Evolutionary conservation across 2,797 vertebrate genomes (phyloP).

Genomic region (Hephaestus fuliginosus): DNA sequence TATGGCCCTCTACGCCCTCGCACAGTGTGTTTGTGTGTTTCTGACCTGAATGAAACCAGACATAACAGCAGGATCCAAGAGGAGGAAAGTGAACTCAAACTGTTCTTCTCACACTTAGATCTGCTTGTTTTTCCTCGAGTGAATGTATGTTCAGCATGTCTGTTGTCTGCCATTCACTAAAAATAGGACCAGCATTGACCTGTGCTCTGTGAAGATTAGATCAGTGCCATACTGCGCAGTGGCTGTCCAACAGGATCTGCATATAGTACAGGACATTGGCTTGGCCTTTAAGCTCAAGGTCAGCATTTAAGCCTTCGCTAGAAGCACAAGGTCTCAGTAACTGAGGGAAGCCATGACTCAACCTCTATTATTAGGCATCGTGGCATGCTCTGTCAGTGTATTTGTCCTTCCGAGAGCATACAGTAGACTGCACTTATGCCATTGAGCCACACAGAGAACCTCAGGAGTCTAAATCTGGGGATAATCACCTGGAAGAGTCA

Average conservation of each 20-base stretch:
- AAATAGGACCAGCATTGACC: conserved; percentile 46
- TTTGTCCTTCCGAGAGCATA: conserved; percentile 35
- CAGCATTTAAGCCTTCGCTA: conserved; percentile 68
- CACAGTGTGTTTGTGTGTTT: conserved; percentile 32
- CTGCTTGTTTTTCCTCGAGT: conserved; percentile 10
- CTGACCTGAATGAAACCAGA: conserved; percentile 70
- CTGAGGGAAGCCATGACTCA: conserved; percentile 55
- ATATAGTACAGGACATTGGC: conserved; percentile 69
- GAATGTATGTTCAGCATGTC: conserved; percentile 10
- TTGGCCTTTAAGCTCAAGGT: conserved; percentile 77
- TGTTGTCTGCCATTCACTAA: conserved; percentile 31
- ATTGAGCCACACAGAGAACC: conserved; percentile 46
- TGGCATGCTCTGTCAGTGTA: conserved; percentile 31
- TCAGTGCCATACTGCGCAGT: conserved; percentile 28
- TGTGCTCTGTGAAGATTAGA: conserved; percentile 62
- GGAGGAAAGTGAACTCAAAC: conserved; percentile 15
- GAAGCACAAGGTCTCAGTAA: conserved; percentile 47
- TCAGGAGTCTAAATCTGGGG: conserved; percentile 67
- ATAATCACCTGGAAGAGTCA: conserved; percentile 76
- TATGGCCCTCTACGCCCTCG: conserved; percentile 39
- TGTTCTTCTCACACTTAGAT: conserved; percentile 17
- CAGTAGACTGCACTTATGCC: conserved; percentile 43
- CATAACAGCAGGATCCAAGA: conserved; percentile 46
- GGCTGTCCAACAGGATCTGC: conserved; percentile 44
- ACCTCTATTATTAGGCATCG: conserved; percentile 70